These are phyloP conservation scores for Chlorops oryzae DNA, from an alignment of 1,140 invertebrate genomes.

Conservation along the genomic window DNA sequence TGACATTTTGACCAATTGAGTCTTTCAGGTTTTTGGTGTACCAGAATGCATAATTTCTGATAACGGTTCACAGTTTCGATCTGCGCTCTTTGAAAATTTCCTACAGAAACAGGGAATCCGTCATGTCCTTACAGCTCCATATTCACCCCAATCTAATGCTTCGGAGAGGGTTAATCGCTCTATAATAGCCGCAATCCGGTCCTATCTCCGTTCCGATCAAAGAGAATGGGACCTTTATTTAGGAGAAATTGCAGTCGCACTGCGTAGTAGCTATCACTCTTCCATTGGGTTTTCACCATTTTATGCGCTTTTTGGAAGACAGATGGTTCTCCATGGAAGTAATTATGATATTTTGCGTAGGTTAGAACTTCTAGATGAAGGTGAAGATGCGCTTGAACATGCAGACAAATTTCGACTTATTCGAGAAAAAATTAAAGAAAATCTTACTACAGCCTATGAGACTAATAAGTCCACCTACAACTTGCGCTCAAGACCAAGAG, in stretches of 20 bases:
- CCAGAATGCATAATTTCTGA: constrained; percentile 7
- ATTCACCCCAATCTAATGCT: constrained; percentile 2
- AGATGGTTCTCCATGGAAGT: constrained; percentile 1
- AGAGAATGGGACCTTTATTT: constrained; percentile 10
- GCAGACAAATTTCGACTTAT: background rate
- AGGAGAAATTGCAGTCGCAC: constrained; percentile 1
- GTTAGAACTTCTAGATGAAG: background rate
- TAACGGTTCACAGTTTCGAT: constrained; percentile 13
- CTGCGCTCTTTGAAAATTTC: constrained; percentile 1
- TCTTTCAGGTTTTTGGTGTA: constrained; percentile 12
- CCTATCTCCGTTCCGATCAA: background rate
- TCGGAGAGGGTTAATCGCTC: background rate
- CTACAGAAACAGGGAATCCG: background rate
- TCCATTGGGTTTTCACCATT: background rate
- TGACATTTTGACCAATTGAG: too few species aligned
- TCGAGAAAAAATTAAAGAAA: constrained; percentile 1
- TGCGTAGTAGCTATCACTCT: constrained; percentile 1
- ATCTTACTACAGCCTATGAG: too few species aligned
- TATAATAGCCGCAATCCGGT: background rate
- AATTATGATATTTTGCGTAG: background rate
- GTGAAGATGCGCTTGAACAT: background rate
- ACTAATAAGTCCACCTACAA: constrained; percentile 4
- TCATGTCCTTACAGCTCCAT: constrained; percentile 1
- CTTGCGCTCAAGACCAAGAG: background rate
- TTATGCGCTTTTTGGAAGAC: constrained; percentile 1